These are phyloP conservation scores for Accipiter virgatus DNA, from an alignment of 2,113 vertebrate genomes.

Conservation along the genomic window DNA sequence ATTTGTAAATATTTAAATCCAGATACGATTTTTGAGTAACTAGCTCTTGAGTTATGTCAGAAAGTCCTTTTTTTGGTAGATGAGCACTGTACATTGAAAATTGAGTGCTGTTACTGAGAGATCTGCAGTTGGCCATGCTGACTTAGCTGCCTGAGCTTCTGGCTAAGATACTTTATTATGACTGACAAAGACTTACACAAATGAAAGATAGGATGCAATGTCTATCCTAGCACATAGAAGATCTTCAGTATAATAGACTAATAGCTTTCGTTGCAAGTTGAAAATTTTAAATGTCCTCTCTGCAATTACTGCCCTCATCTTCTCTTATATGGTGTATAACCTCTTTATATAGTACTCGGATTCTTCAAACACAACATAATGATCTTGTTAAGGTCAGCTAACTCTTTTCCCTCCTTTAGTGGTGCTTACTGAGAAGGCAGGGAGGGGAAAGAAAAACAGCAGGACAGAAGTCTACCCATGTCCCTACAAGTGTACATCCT, in stretches of 20 bases:
- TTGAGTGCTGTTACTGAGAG: neutral
- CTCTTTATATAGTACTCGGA: neutral
- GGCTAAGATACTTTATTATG: neutral
- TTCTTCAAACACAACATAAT: neutral
- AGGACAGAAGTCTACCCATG: neutral
- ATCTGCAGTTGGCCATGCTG: neutral
- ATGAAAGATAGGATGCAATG: neutral
- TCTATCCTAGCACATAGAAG: neutral
- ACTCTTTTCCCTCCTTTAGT: neutral
- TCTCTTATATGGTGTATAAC: neutral
- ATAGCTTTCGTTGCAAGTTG: neutral
- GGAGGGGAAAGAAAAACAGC: neutral
- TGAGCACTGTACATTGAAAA: neutral
- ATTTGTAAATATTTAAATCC: neutral
- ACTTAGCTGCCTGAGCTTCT: neutral
- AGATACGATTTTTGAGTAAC: neutral
- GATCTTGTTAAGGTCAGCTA: neutral
- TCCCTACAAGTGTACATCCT: fast-evolving
- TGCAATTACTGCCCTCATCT: neutral
- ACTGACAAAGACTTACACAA: neutral
- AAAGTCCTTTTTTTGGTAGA: neutral
- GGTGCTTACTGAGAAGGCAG: neutral
- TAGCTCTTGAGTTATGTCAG: neutral
- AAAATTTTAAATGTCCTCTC: neutral
- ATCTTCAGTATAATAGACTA: neutral